A percentile compares a stretch with the other conserved stretches of the same genome.
Evolutionary conservation across 2,888 invertebrate species (phyloP).

Genomic region (Cerastis rubricosa): DNA sequence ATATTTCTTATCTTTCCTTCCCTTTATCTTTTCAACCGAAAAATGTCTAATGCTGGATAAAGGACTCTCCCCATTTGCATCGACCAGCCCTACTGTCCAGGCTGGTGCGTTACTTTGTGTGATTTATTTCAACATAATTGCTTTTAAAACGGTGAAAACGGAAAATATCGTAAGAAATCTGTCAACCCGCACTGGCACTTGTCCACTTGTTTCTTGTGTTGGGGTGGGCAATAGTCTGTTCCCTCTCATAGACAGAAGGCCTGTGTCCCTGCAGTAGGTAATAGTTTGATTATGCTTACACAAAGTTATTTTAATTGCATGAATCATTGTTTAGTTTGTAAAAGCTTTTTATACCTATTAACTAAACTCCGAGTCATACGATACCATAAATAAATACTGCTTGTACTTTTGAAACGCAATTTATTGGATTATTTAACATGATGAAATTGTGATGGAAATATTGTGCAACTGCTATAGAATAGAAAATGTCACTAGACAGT

Average conservation of each 20-base stretch:
- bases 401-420: not conserved
- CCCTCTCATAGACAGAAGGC: not conserved
- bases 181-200: not conserved
- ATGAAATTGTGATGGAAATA: not conserved
- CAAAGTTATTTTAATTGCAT: not conserved
- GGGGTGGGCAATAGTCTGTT: not conserved
- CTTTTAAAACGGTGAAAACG: not conserved
- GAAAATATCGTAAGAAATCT: not conserved
- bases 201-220: no score
- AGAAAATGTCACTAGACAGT: not conserved
- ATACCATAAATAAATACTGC: not conserved
- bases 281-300: not conserved
- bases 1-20: no score
- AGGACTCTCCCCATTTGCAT: no score
- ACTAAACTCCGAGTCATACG: not conserved
- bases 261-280: not conserved
- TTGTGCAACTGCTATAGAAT: slow-evolving; percentile 10
- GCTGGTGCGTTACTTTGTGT: no score
- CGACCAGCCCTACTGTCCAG: no score
- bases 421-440: not conserved
- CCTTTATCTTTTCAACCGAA: no score
- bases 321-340: no score
- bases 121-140: not conserved
- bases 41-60: no score
- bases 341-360: not conserved